Conservation (phyloP, 2,888 invertebrate species). For the Pharmacophagus antenor region DNA sequence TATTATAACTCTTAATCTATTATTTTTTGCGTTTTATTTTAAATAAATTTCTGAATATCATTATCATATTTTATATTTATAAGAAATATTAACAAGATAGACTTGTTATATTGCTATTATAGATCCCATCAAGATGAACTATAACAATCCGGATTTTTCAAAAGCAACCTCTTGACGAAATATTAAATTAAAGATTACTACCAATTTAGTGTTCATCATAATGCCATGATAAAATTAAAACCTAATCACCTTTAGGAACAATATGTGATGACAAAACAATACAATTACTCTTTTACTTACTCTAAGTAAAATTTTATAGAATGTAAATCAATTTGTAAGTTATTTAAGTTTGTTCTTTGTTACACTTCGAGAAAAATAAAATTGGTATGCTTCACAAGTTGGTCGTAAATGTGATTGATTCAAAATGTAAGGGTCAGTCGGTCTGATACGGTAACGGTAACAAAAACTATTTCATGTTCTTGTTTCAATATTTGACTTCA, state of each 20-base stretch:
- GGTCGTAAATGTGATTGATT: conserved; percentile 10
- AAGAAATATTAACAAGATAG: neutral
- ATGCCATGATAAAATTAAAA: neutral
- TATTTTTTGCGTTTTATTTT: too few relatives aligned
- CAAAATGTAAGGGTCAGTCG: conserved; percentile 4
- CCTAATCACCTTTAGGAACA: too few relatives aligned
- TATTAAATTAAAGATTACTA: neutral
- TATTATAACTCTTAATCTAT: neutral
- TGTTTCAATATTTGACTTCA: conserved; percentile 7
- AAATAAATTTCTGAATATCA: too few relatives aligned
- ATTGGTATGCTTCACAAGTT: neutral
- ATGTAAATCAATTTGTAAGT: neutral
- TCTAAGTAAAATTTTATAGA: neutral
- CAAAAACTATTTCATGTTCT: conserved; percentile 14
- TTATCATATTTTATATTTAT: neutral
- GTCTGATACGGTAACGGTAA: neutral
- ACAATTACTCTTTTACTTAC: neutral
- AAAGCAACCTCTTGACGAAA: neutral
- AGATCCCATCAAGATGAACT: neutral
- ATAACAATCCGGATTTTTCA: neutral
- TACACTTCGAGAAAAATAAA: neutral
- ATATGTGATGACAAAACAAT: too few relatives aligned
- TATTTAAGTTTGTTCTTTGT: neutral
- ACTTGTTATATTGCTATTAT: neutral
- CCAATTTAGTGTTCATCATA: too few relatives aligned